Percentiles rank a stretch among this genome's conserved stretches.
phyloP scores from a whole-genome alignment of 2,888 invertebrate genomes.

The Athripsodes cinereus region DNA sequence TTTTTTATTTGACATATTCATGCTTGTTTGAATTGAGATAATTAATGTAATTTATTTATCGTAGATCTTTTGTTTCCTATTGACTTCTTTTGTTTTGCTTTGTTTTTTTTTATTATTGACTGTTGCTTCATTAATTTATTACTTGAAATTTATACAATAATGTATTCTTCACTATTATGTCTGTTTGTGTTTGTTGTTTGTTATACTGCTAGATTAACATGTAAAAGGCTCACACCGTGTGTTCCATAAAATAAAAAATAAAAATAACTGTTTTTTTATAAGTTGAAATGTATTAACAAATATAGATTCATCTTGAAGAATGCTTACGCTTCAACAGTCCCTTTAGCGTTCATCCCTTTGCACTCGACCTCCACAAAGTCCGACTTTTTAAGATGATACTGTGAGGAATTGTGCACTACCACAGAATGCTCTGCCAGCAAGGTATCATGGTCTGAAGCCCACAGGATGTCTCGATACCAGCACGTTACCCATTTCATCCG shows the following conservation, averaged over 20 bases:
- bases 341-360: slow-evolving; percentile 32
- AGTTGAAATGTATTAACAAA: not conserved
- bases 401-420: slow-evolving; percentile 47
- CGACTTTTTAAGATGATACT: slow-evolving; percentile 57
- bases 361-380: slow-evolving; percentile 71
- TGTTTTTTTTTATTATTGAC: too few relatives aligned
- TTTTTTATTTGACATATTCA: too few relatives aligned
- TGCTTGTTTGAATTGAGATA: too few relatives aligned
- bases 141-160: too few relatives aligned
- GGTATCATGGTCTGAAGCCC: slow-evolving; percentile 58
- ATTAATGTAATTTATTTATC: not conserved
- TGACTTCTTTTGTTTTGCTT: too few relatives aligned
- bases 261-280: not conserved
- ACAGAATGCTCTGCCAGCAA: slow-evolving; percentile 45
- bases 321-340: not conserved
- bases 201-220: too few relatives aligned
- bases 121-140: too few relatives aligned
- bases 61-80: not conserved
- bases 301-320: not conserved
- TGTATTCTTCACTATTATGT: too few relatives aligned
- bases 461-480: slow-evolving; percentile 62
- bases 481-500: slow-evolving; percentile 40
- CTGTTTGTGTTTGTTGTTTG: too few relatives aligned
- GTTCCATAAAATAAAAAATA: not conserved
- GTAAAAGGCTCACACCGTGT: too few relatives aligned